Conservation (phyloP, 2,888 invertebrate species). For the Hypomecis punctinalis region DNA sequence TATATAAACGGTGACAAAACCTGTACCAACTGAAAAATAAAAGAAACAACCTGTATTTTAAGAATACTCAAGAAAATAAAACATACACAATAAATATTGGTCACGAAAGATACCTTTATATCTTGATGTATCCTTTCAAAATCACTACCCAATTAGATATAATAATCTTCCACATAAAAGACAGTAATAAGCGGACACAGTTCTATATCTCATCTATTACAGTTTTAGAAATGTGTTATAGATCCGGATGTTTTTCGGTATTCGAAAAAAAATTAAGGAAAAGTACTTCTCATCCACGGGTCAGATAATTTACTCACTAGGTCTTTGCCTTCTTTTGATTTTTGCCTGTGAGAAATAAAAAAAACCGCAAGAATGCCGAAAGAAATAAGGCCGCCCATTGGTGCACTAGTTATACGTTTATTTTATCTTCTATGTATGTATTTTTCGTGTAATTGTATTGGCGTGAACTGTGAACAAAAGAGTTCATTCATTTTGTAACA, state of each 20-base stretch:
- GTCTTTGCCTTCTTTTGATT: too few species aligned
- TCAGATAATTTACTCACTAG: too few species aligned
- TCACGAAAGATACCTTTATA: conserved; percentile 23
- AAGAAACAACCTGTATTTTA: neutral
- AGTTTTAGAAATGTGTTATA: conserved; percentile 6
- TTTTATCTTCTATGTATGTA: too few species aligned
- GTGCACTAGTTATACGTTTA: too few species aligned
- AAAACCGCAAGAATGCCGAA: too few species aligned
- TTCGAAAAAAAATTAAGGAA: too few species aligned
- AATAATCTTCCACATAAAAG: conserved; percentile 35
- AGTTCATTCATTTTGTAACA: too few species aligned
- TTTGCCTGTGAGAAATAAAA: too few species aligned
- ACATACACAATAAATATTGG: conserved; percentile 15
- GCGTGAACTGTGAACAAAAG: too few species aligned
- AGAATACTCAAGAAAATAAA: neutral
- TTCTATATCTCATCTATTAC: conserved; percentile 42
- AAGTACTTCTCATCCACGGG: too few species aligned
- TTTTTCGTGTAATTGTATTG: too few species aligned
- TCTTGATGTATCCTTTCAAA: conserved; percentile 24
- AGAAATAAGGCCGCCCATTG: too few species aligned
- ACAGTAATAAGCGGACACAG: conserved; percentile 30
- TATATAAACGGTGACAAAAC: neutral
- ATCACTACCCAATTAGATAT: conserved; percentile 35
- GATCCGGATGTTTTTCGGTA: conserved; percentile 8
- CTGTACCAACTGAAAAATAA: neutral